A percentile compares a stretch with the other conserved stretches of the same genome.
Conservation (phyloP, 1,140 invertebrate species). For the Oreohelix idahoensis region DNA sequence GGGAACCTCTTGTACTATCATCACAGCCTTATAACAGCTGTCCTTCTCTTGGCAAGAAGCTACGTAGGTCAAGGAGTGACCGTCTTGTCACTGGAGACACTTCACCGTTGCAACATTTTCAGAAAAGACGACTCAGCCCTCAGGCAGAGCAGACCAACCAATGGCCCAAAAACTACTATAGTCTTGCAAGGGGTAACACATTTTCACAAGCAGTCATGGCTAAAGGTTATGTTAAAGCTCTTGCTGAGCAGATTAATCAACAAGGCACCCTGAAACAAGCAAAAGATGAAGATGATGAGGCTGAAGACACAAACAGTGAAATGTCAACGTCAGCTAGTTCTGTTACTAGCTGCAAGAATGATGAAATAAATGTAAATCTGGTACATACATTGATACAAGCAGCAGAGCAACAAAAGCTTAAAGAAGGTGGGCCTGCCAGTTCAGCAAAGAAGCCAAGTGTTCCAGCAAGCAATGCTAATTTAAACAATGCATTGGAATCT, state of each 20-base stretch:
- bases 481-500: background rate
- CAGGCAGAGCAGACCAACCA: constrained; percentile 32
- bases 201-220: constrained; percentile 55
- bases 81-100: background rate
- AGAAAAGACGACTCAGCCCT: constrained; percentile 16
- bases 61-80: constrained; percentile 19
- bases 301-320: constrained; percentile 13
- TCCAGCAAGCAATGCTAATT: background rate
- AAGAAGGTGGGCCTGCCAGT: background rate
- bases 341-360: background rate
- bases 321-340: background rate
- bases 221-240: constrained; percentile 59
- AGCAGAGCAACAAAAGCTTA: background rate
- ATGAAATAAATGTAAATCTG: constrained; percentile 7
- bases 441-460: background rate
- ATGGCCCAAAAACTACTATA: constrained; percentile 41
- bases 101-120: background rate
- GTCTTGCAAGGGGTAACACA: constrained; percentile 46
- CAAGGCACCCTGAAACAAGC: constrained; percentile 3
- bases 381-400: background rate
- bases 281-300: constrained; percentile 30
- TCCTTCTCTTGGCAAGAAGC: background rate
- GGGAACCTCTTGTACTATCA: constrained; percentile 46
- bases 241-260: constrained; percentile 56
- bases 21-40: constrained; percentile 2